Conservation (phyloP, 2,113 vertebrate species). For the Pollachius pollachius region DNA sequence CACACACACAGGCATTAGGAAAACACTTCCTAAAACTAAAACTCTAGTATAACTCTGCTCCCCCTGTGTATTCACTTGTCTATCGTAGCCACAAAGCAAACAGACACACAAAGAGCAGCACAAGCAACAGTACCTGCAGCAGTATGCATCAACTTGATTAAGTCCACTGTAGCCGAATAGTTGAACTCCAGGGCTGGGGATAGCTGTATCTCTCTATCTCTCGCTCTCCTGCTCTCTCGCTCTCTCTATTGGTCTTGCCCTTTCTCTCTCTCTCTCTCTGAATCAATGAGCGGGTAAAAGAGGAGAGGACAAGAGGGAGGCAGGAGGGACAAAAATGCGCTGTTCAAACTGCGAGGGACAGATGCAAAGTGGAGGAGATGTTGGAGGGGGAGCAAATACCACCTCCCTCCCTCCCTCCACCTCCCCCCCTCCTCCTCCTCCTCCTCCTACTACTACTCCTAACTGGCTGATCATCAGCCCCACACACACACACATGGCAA, state of each 20-base stretch:
- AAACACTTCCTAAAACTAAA: constrained; percentile 46
- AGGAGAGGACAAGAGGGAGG: constrained; percentile 50
- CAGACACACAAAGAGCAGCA: neutral
- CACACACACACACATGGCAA: constrained; percentile 88
- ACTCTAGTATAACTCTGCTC: constrained; percentile 46
- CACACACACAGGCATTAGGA: constrained; percentile 36
- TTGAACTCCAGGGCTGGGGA: constrained; percentile 77
- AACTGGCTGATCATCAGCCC: constrained; percentile 73
- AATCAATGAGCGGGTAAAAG: constrained; percentile 83
- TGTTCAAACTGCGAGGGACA: constrained; percentile 98
- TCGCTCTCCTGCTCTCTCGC: constrained; percentile 52
- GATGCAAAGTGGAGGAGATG: constrained; percentile 99
- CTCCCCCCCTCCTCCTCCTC: constrained; percentile 35
- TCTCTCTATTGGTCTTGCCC: constrained; percentile 74
- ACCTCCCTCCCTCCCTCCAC: constrained; percentile 79
- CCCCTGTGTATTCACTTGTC: constrained; percentile 9
- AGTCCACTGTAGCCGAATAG: constrained; percentile 93
- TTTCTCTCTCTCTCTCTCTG: constrained; percentile 75
- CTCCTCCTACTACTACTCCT: constrained; percentile 22
- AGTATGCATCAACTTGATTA: constrained; percentile 99
- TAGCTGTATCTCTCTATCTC: constrained; percentile 40
- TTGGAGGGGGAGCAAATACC: constrained; percentile 99
- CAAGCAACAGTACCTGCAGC: constrained; percentile 89
- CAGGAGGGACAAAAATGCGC: constrained; percentile 66
- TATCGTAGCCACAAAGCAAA: constrained; percentile 6